A percentile compares a stretch with the other conserved stretches of the same genome.
phyloP scores from a whole-genome alignment of 2,888 invertebrate genomes.

The Oegoconia quadripuncta region DNA sequence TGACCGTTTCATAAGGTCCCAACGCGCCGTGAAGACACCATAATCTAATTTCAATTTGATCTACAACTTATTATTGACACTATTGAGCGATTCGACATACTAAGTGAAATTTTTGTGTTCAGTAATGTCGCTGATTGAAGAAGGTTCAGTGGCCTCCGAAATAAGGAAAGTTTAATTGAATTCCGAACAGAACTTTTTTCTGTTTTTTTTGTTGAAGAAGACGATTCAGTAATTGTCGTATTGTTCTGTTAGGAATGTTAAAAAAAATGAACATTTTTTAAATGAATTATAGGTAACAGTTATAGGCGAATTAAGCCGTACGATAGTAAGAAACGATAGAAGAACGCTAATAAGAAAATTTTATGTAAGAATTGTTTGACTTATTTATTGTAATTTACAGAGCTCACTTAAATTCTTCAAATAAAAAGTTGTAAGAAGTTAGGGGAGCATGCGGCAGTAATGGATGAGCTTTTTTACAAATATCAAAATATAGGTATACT shows the following conservation, averaged over 20 bases:
- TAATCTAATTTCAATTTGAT: constrained; percentile 75
- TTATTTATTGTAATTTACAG: no score
- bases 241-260: constrained; percentile 31
- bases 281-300: no score
- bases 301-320: no score
- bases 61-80: constrained; percentile 57
- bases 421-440: no score
- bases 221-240: constrained; percentile 36
- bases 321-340: no score
- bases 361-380: no score
- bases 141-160: constrained; percentile 56
- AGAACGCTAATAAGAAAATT: no score
- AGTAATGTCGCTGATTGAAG: constrained; percentile 59
- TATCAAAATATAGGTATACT: no score
- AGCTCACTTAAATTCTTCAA: no score
- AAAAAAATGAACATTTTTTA: constrained; percentile 34
- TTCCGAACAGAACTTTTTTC: constrained; percentile 55
- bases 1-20: constrained; percentile 66
- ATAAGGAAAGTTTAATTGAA: constrained; percentile 68
- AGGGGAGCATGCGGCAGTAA: no score
- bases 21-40: constrained; percentile 61
- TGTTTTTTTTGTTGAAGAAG: constrained; percentile 30
- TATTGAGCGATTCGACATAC: constrained; percentile 61
- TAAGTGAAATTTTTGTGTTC: constrained; percentile 53
- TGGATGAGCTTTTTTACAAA: no score